phyloP scores from a whole-genome alignment of 2,797 vertebrate species.

The Spheniscus humboldti region DNA sequence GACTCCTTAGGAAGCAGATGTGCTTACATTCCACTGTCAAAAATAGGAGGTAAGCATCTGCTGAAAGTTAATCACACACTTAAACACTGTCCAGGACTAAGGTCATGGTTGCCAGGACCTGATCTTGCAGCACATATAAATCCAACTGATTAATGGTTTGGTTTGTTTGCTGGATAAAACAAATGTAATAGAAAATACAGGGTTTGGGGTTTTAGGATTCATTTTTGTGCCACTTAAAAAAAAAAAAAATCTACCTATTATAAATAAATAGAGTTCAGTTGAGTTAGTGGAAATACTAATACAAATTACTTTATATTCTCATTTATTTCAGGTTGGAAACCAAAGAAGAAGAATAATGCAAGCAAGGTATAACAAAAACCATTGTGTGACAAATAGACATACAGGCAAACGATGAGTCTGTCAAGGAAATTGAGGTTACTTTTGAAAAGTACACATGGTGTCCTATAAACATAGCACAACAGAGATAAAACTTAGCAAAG shows the following conservation, averaged over 20 bases:
- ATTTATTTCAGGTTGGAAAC: background rate
- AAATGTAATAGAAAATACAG: conserved; percentile 6
- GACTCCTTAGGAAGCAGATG: conserved; percentile 38
- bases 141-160: conserved; percentile 43
- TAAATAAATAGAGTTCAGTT: background rate
- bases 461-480: background rate
- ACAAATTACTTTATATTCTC: background rate
- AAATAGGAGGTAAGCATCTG: conserved; percentile 47
- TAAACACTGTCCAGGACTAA: conserved; percentile 50
- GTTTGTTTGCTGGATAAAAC: conserved; percentile 10
- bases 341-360: background rate
- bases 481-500: background rate
- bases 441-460: background rate
- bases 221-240: background rate
- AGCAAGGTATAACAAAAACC: background rate
- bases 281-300: conserved; percentile 14
- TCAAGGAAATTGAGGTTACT: conserved; percentile 1
- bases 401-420: background rate
- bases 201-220: background rate
- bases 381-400: background rate
- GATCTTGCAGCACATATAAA: conserved; percentile 53
- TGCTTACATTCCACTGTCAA: conserved; percentile 63
- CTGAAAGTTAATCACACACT: conserved; percentile 21
- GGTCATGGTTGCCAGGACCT: conserved; percentile 53
- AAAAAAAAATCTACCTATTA: background rate